These are phyloP conservation scores for Amphiprion ocellaris DNA, from an alignment of 2,113 vertebrate species.

Conservation along the genomic window DNA sequence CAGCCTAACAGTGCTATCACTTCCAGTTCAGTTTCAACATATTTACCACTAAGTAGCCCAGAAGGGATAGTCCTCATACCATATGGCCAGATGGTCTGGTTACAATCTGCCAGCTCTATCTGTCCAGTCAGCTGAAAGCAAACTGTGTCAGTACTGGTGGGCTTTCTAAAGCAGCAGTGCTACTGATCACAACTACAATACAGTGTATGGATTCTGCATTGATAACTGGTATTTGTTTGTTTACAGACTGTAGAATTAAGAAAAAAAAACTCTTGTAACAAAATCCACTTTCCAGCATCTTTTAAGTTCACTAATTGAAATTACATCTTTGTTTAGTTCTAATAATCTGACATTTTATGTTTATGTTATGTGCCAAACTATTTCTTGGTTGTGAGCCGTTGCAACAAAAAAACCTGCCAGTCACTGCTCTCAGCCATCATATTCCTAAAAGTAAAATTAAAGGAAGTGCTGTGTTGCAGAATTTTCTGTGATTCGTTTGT, in stretches of 20 bases:
- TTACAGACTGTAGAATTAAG: background rate
- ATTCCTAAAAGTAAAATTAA: background rate
- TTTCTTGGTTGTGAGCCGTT: conserved; percentile 1
- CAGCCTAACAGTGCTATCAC: conserved; percentile 41
- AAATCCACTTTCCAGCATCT: background rate
- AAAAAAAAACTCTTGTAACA: background rate
- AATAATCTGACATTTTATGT: background rate
- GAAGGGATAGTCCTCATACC: conserved; percentile 59
- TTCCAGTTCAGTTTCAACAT: conserved; percentile 51
- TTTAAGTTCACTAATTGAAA: background rate
- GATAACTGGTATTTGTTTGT: background rate
- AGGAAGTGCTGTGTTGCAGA: no score
- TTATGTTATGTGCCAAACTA: background rate
- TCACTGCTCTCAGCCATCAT: background rate
- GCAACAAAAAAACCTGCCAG: background rate
- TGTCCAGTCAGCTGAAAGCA: conserved; percentile 73
- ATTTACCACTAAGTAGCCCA: conserved; percentile 63
- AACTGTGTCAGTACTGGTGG: conserved; percentile 58
- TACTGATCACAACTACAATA: conserved; percentile 35
- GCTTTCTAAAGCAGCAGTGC: conserved; percentile 29
- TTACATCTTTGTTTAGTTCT: background rate
- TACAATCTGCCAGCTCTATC: conserved; percentile 68
- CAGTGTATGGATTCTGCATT: conserved; percentile 1
- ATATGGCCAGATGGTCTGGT: conserved; percentile 70
- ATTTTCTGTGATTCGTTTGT: no score